Evolutionary conservation across 2,888 invertebrate species (phyloP), one percentile per base, ranked within the genome.

Genomic region (Hypselothyrea guttata): DNA sequence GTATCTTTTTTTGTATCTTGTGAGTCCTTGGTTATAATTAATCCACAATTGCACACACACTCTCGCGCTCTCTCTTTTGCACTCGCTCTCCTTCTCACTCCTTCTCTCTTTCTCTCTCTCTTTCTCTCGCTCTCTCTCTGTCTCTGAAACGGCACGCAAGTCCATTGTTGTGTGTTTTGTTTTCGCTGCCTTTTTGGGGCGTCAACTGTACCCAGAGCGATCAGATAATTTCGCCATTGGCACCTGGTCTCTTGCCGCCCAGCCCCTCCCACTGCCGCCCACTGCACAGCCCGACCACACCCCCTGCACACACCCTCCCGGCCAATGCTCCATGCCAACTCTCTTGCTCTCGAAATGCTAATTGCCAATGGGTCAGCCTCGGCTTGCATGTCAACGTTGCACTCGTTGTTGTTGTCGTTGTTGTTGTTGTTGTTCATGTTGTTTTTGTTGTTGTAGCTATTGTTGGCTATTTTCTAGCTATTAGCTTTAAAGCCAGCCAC

Each of bases 11-110:
- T 81, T 79, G 78, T 78, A 78, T 78, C 78, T 78, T 77, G 60
- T 57, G 63, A 58, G 81, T 84, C 81, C 85, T 84, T 86, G 75
- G 83, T 66, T 75, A 76, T 84, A 83, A 85, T 84, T 83, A 82
- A 84, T 79, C 71, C 74, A 75, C 77, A 83, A 84, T 83, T 85
- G 76, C 67, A 71, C 71, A 62, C 56, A 78, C 48, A 76, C 53
- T 61, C 37, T 55, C 33, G 46, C 38, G 55, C 11, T 58, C 45
- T 54, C 33, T 52, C 30, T n/a, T n/a, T n/a, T n/a, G n/a, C n/a
- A n/a, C n/a, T n/a, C n/a, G n/a, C n/a, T n/a, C n/a, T n/a, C n/a
- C n/a, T n/a, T n/a, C n/a, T n/a, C n/a, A n/a, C n/a, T n/a, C n/a
- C n/a, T n/a, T n/a, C n/a, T n/a, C n/a, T n/a, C n/a, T n/a, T n/a